phyloP scores from a whole-genome alignment of 37 sponge, comb jelly and placozoan genomes.

The Beroe forskalii region DNA sequence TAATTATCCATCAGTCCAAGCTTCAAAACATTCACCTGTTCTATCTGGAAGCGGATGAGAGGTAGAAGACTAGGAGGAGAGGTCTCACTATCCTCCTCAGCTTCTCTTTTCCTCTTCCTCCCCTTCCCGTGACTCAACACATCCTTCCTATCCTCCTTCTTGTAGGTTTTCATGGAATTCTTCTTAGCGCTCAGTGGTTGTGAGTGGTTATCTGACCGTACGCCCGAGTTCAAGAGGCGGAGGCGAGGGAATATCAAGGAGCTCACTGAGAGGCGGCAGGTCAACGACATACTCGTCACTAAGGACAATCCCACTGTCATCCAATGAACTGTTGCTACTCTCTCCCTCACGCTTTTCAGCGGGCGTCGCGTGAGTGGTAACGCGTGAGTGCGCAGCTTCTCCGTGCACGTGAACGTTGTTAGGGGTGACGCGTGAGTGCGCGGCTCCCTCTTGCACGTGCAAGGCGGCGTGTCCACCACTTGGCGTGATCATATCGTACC shows the following conservation, averaged over 20 bases:
- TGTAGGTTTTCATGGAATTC: too few species aligned
- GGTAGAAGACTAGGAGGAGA: background rate
- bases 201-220: too few species aligned
- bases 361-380: background rate
- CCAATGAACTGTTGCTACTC: background rate
- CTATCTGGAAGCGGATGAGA: too few species aligned
- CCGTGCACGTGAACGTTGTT: background rate
- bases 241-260: conserved; percentile 12
- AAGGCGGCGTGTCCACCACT: too few species aligned
- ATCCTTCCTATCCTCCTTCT: too few species aligned
- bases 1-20: too few species aligned
- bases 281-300: conserved; percentile 24
- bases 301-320: conserved; percentile 33
- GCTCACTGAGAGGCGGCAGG: background rate
- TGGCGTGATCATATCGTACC: conserved; percentile 29
- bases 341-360: background rate
- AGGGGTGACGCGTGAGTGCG: background rate
- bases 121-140: conserved; percentile 27
- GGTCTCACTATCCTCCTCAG: background rate
- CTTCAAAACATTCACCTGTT: too few species aligned
- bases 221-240: conserved; percentile 1
- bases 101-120: conserved; percentile 36
- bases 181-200: too few species aligned
- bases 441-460: background rate
- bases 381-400: too few species aligned